phyloP scores from a whole-genome alignment of 2,797 vertebrate species.

The Pelobates cultripes region DNA sequence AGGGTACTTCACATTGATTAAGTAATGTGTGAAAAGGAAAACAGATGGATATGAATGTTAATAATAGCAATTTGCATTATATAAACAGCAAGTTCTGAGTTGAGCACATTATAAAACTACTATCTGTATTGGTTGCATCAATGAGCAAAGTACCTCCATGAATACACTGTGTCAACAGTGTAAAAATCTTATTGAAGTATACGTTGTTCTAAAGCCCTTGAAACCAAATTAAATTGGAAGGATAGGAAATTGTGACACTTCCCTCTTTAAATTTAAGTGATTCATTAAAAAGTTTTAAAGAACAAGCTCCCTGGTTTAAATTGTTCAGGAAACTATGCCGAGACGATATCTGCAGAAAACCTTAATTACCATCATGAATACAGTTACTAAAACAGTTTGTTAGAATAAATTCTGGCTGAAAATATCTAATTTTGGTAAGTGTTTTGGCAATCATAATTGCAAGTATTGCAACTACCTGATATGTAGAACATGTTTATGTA shows the following conservation, averaged over 20 bases:
- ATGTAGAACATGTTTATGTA: too few relatives aligned
- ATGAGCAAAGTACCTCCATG: slow-evolving; percentile 77
- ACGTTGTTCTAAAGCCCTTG: slow-evolving; percentile 35
- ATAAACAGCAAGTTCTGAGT: slow-evolving; percentile 87
- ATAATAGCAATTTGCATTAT: slow-evolving; percentile 99
- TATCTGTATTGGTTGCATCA: slow-evolving; percentile 81
- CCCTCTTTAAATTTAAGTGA: too few relatives aligned
- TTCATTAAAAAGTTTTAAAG: too few relatives aligned
- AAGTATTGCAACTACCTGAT: too few relatives aligned
- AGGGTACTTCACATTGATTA: slow-evolving; percentile 99
- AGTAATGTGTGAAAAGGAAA: slow-evolving; percentile 91
- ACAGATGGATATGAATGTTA: slow-evolving; percentile 91
- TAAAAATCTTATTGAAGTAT: slow-evolving; percentile 42
- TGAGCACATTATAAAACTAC: slow-evolving; percentile 78
- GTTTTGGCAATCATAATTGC: too few relatives aligned
- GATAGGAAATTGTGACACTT: not conserved
- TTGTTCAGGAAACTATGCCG: too few relatives aligned
- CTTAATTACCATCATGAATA: too few relatives aligned
- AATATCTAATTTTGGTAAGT: too few relatives aligned
- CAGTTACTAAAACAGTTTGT: too few relatives aligned
- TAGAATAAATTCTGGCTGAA: too few relatives aligned
- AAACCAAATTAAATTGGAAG: slow-evolving; percentile 39
- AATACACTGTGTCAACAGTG: slow-evolving; percentile 55
- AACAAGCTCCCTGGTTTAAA: too few relatives aligned
- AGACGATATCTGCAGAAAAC: too few relatives aligned